These are phyloP conservation scores for Eurois occulta DNA, from an alignment of 2,888 invertebrate species.

Conservation along the genomic window DNA sequence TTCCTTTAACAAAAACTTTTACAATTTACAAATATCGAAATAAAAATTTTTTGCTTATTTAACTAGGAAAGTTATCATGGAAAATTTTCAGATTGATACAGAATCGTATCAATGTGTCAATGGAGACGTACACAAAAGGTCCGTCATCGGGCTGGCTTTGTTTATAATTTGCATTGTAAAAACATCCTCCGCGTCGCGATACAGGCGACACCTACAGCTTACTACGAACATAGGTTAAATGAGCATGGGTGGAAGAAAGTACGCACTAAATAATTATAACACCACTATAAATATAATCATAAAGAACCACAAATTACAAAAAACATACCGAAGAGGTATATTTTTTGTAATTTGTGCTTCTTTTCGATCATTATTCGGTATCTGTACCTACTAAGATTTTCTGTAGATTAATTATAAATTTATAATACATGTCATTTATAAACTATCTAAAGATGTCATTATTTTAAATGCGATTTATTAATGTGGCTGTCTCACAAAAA, in stretches of 20 bases:
- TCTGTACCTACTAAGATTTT: neutral
- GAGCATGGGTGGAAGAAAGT: slow-evolving; percentile 70
- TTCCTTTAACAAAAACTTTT: neutral
- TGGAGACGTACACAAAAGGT: slow-evolving; percentile 75
- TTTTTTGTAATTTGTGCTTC: neutral
- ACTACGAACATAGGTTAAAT: slow-evolving; percentile 66
- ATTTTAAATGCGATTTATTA: neutral
- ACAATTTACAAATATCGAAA: neutral
- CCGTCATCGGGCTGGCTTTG: slow-evolving; percentile 83
- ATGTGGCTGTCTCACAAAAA: neutral
- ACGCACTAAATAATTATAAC: slow-evolving; percentile 16
- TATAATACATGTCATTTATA: neutral
- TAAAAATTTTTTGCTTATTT: neutral
- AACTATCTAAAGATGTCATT: neutral
- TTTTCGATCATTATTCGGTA: neutral
- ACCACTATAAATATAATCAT: too few relatives aligned
- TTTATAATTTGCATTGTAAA: slow-evolving; percentile 87
- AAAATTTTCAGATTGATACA: neutral
- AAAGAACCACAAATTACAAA: too few relatives aligned
- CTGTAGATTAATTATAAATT: too few relatives aligned
- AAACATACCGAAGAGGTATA: too few relatives aligned
- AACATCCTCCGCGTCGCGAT: slow-evolving; percentile 85
- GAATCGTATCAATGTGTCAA: slow-evolving; percentile 44
- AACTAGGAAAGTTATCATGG: neutral
- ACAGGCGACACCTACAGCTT: slow-evolving; percentile 80